Conservation (phyloP, 2,888 invertebrate species). For the Andrena bicolor region DNA sequence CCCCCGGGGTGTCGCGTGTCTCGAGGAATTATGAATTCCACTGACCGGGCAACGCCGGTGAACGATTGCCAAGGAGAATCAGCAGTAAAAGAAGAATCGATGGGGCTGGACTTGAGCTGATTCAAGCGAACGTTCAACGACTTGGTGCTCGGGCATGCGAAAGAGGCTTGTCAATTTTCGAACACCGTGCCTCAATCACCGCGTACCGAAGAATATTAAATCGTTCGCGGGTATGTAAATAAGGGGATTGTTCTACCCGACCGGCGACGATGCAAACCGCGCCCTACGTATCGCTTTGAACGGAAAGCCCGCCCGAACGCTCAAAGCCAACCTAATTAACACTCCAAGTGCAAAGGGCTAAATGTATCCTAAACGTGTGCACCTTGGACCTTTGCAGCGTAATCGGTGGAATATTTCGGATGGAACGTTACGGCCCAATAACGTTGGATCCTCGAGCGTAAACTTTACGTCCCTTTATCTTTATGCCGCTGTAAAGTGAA, state of each 20-base stretch:
- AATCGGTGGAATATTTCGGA: conserved; percentile 41
- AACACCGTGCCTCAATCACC: neutral
- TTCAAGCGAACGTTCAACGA: too few species aligned
- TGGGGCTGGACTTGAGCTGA: too few species aligned
- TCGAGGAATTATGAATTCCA: neutral
- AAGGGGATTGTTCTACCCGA: conserved; percentile 13
- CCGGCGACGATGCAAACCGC: neutral
- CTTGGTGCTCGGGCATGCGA: too few species aligned
- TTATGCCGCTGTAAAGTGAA: neutral
- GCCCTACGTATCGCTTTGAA: conserved; percentile 4
- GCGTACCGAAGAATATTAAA: neutral
- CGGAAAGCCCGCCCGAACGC: conserved; percentile 15
- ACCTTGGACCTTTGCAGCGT: conserved; percentile 42
- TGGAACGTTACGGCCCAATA: conserved; percentile 35
- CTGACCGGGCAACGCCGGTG: too few species aligned
- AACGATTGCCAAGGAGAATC: neutral
- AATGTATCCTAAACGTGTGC: conserved; percentile 47
- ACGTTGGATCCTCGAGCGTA: conserved; percentile 15
- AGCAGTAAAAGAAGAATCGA: neutral
- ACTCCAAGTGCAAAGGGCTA: conserved; percentile 52
- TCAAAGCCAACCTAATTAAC: conserved; percentile 61
- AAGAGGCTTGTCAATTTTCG: too few species aligned
- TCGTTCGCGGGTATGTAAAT: conserved; percentile 5
- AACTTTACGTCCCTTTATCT: conserved; percentile 27
- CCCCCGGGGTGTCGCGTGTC: neutral